Conservation (phyloP, 2,797 vertebrate genomes). For the Melanogrammus aeglefinus region DNA sequence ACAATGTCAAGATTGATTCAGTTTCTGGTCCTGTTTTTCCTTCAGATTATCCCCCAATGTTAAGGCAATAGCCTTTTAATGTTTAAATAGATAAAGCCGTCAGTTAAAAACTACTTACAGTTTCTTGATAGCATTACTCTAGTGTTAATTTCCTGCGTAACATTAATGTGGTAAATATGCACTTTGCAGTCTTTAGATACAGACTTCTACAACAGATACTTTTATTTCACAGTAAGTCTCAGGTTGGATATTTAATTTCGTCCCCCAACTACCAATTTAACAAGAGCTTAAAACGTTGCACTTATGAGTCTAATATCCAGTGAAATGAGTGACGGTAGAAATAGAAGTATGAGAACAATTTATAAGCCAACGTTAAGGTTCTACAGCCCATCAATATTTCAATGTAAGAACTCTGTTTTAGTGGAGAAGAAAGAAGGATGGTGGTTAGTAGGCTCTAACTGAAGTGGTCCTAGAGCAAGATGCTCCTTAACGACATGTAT, state of each 20-base stretch:
- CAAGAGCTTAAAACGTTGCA: not conserved
- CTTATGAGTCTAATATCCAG: not conserved
- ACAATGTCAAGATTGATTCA: too few relatives aligned
- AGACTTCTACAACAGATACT: not conserved
- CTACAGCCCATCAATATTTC: too few relatives aligned
- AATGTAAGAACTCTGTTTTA: not conserved
- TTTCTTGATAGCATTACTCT: not conserved
- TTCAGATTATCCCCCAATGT: not conserved
- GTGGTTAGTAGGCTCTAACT: not conserved
- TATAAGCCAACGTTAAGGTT: not conserved
- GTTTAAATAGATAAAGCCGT: not conserved
- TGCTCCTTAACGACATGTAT: not conserved
- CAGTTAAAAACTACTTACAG: not conserved
- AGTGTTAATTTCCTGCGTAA: not conserved
- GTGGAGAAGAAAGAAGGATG: not conserved
- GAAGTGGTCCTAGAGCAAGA: not conserved
- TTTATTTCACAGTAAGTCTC: not conserved
- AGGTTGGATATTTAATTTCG: not conserved
- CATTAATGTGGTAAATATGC: not conserved
- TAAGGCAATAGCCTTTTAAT: not conserved
- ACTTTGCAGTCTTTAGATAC: constrained; percentile 1
- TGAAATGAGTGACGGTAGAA: not conserved
- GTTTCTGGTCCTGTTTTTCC: not conserved
- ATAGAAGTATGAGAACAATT: not conserved
- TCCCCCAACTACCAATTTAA: not conserved